phyloP scores from a whole-genome alignment of 2,113 vertebrate species.

The Redunca redunca region DNA sequence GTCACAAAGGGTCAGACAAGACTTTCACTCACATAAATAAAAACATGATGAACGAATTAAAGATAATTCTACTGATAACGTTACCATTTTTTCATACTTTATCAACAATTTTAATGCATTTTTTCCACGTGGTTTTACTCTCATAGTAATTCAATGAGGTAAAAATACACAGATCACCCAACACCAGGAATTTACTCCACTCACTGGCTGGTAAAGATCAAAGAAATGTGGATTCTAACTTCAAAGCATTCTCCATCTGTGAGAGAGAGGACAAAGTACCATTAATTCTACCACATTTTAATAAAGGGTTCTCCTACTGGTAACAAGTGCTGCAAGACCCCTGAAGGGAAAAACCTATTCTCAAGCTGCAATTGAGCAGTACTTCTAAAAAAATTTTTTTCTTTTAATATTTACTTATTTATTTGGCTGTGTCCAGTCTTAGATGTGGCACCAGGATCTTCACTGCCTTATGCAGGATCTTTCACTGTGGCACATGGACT shows the following conservation, averaged over 20 bases:
- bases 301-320: neutral
- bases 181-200: neutral
- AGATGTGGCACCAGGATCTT: too few relatives aligned
- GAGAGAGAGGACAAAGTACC: neutral
- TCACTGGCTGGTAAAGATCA: neutral
- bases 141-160: neutral
- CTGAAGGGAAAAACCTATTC: neutral
- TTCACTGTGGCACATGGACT: neutral
- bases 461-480: neutral
- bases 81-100: neutral
- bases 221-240: neutral
- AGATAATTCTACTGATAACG: neutral
- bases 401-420: neutral
- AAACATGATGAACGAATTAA: neutral
- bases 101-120: neutral
- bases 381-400: neutral
- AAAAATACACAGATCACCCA: neutral
- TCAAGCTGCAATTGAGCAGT: rapidly evolving
- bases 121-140: neutral
- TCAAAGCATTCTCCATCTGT: neutral
- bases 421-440: neutral
- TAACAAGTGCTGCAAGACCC: neutral
- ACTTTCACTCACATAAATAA: neutral
- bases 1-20: rapidly evolving
- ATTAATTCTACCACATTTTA: neutral